phyloP scores from a whole-genome alignment of 2,888 invertebrate genomes.

The Agrotis puta region DNA sequence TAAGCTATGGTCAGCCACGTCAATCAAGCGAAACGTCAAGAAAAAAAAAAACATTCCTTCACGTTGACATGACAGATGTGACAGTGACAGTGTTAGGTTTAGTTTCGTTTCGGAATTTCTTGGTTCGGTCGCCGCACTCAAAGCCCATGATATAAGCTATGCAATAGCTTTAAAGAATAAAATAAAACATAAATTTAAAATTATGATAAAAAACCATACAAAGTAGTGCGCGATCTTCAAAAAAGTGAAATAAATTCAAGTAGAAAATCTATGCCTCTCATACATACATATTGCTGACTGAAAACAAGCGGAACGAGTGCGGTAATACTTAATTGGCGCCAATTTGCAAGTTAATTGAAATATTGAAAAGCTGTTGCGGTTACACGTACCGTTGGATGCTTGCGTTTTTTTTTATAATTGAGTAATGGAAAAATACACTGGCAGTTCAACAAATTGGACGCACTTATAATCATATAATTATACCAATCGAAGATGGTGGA shows the following conservation, averaged over 20 bases:
- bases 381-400: conserved; percentile 6
- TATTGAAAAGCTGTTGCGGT: conserved; percentile 27
- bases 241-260: conserved; percentile 6
- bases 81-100: no score
- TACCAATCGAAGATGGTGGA: not conserved
- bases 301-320: conserved; percentile 19
- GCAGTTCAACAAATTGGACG: not conserved
- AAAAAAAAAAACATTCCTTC: no score
- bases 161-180: no score
- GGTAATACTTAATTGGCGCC: conserved; percentile 46
- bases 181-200: no score
- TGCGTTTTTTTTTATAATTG: not conserved
- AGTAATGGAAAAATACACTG: not conserved
- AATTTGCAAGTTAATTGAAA: conserved; percentile 31
- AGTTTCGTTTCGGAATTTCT: no score
- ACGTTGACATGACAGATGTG: no score
- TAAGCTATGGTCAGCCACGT: no score
- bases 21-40: no score
- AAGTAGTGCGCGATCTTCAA: not conserved
- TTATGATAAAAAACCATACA: no score
- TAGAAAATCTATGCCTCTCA: conserved; percentile 14
- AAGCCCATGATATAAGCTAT: no score
- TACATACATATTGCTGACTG: conserved; percentile 3
- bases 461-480: not conserved
- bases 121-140: no score